These are phyloP conservation scores for Perizoma flavofasciatum DNA, from an alignment of 2,888 invertebrate species.

Conservation along the genomic window DNA sequence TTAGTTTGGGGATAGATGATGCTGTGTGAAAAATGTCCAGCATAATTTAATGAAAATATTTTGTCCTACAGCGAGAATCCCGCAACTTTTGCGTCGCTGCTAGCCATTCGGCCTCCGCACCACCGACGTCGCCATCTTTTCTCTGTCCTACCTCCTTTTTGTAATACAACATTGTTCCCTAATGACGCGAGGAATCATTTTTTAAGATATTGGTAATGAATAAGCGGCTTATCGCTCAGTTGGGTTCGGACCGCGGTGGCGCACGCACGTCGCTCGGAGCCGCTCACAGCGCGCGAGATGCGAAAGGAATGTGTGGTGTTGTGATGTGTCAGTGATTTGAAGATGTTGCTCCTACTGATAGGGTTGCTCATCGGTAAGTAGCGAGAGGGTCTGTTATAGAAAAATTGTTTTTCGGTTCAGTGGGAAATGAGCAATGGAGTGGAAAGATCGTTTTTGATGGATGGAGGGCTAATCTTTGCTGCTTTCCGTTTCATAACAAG, in stretches of 20 bases:
- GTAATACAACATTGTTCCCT: too few species aligned
- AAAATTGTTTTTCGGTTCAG: slow-evolving; percentile 7
- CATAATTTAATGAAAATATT: too few species aligned
- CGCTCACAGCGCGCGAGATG: slow-evolving; percentile 1
- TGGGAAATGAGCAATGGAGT: slow-evolving; percentile 3
- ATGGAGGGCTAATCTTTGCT: slow-evolving; percentile 6
- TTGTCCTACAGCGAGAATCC: too few species aligned
- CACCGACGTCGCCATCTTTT: too few species aligned
- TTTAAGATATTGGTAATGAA: too few species aligned
- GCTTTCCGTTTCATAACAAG: neutral
- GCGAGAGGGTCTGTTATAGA: neutral
- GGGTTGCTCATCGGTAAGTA: slow-evolving; percentile 27
- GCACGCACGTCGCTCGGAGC: slow-evolving; percentile 10
- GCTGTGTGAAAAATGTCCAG: too few species aligned
- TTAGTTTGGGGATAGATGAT: too few species aligned
- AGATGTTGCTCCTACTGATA: slow-evolving; percentile 28
- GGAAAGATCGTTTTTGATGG: slow-evolving; percentile 24
- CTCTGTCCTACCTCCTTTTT: too few species aligned
- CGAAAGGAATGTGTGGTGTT: slow-evolving; percentile 14
- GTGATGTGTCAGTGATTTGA: slow-evolving; percentile 20
- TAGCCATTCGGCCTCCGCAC: too few species aligned
- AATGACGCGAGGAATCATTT: too few species aligned
- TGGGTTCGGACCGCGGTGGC: slow-evolving; percentile 11
- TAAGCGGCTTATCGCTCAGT: slow-evolving; percentile 11
- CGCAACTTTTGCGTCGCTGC: too few species aligned